phyloP scores from a whole-genome alignment of 53 echinoderm and acorn worm genomes.

The Holothuria leucospilota region DNA sequence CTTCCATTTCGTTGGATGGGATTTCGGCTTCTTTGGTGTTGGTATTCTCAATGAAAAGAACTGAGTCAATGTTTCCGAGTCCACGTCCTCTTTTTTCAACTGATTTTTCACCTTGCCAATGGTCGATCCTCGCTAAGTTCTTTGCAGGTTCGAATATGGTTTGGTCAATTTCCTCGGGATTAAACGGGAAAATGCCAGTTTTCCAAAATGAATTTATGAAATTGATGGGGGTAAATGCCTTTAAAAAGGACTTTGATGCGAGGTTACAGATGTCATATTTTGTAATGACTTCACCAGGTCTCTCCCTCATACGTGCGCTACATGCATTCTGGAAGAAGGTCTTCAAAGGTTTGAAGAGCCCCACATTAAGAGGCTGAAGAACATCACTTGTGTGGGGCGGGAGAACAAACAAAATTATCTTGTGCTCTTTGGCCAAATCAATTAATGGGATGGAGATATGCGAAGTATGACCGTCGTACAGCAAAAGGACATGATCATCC shows the following conservation, averaged over 20 bases:
- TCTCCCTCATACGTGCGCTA: too few species aligned
- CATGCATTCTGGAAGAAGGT: not conserved
- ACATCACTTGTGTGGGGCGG: too few species aligned
- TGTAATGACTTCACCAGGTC: too few species aligned
- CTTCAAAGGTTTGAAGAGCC: too few species aligned
- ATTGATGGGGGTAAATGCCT: not conserved
- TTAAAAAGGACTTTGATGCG: not conserved
- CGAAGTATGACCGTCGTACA: too few species aligned
- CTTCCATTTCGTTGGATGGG: not conserved
- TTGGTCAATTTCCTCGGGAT: not conserved
- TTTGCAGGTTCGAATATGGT: not conserved
- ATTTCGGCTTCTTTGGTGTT: not conserved
- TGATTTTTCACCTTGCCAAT: too few species aligned
- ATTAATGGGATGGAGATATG: too few species aligned
- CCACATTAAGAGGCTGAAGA: too few species aligned
- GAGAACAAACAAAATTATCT: too few species aligned
- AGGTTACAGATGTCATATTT: too few species aligned
- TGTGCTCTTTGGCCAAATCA: too few species aligned
- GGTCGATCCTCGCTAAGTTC: too few species aligned
- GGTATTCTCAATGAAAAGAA: not conserved
- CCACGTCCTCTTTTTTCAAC: not conserved
- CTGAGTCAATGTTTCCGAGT: not conserved
- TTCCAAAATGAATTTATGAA: not conserved
- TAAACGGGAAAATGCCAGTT: not conserved
- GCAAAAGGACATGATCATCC: not conserved